Evolutionary conservation across 2,797 vertebrate species (phyloP).

Genomic region (Mionectes olivaceus): DNA sequence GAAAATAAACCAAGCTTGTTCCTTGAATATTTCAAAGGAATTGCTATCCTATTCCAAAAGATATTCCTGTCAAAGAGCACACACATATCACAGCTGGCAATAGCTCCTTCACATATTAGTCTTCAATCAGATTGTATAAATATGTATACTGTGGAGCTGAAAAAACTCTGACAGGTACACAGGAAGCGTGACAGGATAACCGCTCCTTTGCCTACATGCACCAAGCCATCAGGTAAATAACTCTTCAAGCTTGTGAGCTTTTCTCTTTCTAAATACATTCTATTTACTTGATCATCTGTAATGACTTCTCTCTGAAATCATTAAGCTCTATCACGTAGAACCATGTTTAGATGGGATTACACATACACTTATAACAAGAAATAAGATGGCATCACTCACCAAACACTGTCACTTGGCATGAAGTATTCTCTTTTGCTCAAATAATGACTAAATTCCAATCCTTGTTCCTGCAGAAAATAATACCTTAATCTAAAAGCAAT

Average conservation of each 20-base stretch:
- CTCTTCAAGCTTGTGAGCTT: background rate
- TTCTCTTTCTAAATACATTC: conserved; percentile 4
- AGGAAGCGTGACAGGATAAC: conserved; percentile 45
- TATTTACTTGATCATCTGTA: conserved; percentile 7
- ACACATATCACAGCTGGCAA: background rate
- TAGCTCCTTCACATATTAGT: background rate
- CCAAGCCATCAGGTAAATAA: background rate
- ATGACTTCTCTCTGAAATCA: conserved; percentile 14
- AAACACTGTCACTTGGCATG: background rate
- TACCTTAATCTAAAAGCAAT: background rate
- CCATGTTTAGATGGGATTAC: conserved; percentile 2
- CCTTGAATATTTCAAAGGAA: background rate
- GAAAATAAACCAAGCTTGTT: background rate
- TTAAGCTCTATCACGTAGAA: background rate
- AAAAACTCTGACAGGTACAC: conserved; percentile 26
- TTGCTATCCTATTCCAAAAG: background rate
- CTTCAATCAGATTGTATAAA: conserved; percentile 37
- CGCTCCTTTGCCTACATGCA: background rate
- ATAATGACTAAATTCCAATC: background rate
- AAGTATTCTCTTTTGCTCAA: background rate
- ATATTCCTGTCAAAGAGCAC: background rate
- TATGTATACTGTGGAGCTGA: background rate
- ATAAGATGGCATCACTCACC: conserved; percentile 8
- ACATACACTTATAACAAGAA: background rate
- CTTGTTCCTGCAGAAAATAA: conserved; percentile 15